These are phyloP conservation scores for Oncorhynchus masou DNA, from an alignment of 2,113 vertebrate species.

Conservation along the genomic window DNA sequence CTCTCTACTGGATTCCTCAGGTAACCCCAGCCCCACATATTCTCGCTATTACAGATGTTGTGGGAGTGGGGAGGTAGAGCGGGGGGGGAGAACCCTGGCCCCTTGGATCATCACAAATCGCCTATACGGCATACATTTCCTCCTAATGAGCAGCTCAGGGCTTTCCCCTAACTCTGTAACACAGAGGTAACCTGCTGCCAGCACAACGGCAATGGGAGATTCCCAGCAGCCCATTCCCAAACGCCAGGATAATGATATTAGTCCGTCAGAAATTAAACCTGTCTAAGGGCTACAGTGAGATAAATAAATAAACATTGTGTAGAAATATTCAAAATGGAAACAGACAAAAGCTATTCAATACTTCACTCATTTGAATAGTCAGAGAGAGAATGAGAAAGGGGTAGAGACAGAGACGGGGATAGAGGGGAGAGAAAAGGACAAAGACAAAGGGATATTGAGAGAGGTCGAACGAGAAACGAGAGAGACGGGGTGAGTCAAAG, in stretches of 20 bases:
- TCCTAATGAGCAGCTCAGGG: constrained; percentile 27
- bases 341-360: no score
- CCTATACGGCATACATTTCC: constrained; percentile 13
- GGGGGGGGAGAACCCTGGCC: neutral
- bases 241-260: no score
- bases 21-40: neutral
- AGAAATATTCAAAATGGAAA: no score
- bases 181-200: no score
- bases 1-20: neutral
- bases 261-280: no score
- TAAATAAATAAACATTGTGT: no score
- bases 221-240: no score
- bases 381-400: neutral
- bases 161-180: neutral
- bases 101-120: constrained; percentile 2
- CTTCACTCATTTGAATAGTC: no score
- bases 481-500: no score
- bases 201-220: no score
- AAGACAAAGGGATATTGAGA: neutral
- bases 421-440: neutral
- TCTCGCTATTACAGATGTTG: constrained; percentile 21
- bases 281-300: no score
- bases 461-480: no score
- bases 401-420: neutral
- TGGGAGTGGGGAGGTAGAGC: neutral